These are phyloP conservation scores for Hydrozoanthus tunicans DNA, from an alignment of 64 coral and sea anemone species.

Conservation along the genomic window DNA sequence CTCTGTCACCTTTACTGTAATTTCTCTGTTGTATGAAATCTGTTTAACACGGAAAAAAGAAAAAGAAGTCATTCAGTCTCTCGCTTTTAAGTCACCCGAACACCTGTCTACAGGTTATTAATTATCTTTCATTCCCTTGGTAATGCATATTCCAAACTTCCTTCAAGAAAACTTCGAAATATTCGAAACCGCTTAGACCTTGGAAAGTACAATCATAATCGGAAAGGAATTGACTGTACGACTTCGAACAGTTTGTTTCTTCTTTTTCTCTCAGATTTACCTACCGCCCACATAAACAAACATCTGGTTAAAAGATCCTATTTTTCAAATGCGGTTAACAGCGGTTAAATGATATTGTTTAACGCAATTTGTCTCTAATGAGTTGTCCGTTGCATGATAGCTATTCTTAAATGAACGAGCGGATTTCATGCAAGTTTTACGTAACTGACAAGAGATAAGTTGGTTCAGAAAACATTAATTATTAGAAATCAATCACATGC, in stretches of 20 bases:
- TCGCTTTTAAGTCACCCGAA: background rate
- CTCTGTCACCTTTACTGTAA: background rate
- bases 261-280: background rate
- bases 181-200: background rate
- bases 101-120: background rate
- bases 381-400: background rate
- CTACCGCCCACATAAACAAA: background rate
- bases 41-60: background rate
- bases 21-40: background rate
- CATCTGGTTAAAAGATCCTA: background rate
- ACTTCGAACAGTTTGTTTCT: background rate
- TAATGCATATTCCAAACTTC: background rate
- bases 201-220: background rate
- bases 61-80: background rate
- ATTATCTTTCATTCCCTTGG: background rate
- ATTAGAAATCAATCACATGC: too few relatives aligned
- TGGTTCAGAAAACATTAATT: background rate
- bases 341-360: background rate
- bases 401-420: too few relatives aligned
- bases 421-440: background rate
- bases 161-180: background rate
- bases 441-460: background rate
- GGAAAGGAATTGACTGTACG: background rate
- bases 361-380: constrained; percentile 12
- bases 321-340: constrained; percentile 5